Base-by-base conservation (phyloP, 2,888 invertebrate genomes). In the Blastobasis lacticolella region DNA sequence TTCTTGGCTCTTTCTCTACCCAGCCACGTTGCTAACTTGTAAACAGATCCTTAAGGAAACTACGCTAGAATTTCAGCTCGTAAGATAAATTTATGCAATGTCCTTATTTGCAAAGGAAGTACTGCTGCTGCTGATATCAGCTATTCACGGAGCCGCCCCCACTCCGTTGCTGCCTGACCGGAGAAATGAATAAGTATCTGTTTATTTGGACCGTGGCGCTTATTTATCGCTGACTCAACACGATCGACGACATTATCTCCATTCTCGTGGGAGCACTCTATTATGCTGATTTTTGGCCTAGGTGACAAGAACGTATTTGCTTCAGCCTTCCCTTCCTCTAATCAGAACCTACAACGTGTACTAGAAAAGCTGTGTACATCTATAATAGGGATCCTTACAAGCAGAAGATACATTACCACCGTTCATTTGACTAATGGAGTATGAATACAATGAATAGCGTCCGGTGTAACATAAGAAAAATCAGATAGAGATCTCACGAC, bases 61-160 rank as follows among this genome's bases (percentile, higher is more conserved):
- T 63, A 57, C 50, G 54, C 59, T 57, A 54, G 54, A 63, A 59
- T 62, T 68, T 64, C 52, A 56, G 61, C 61, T 63, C 58, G 56
- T 60, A 62, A 64, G 71, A 72, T 66, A 72, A 72, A 75, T 74
- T 70, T 75, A 78, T 77, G 71, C 74, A 73, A 74, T 70, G 64
- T 63, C 64, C 67, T 73, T 74, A 73, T 78, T 78, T 74, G 66
- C 70, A 73, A 75, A 71, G 69, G 64, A 68, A 71, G 65, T 62
- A 65, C 62, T 66, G 69, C 75, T 66, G 63, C 67, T 67, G 72
- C 69, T 70, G 71, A 69, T 73, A 79, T 81, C 78, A 80, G 78
- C 80, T 78, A 78, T 81, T 81, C 81, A 78, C 78, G 75, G 74
- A 77, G 64, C 59, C 54, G 58, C 64, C 57, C 66, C 70, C 64